Evolutionary conservation across 2,888 invertebrate genomes (phyloP).

Genomic region (Psylliodes chrysocephalus): DNA sequence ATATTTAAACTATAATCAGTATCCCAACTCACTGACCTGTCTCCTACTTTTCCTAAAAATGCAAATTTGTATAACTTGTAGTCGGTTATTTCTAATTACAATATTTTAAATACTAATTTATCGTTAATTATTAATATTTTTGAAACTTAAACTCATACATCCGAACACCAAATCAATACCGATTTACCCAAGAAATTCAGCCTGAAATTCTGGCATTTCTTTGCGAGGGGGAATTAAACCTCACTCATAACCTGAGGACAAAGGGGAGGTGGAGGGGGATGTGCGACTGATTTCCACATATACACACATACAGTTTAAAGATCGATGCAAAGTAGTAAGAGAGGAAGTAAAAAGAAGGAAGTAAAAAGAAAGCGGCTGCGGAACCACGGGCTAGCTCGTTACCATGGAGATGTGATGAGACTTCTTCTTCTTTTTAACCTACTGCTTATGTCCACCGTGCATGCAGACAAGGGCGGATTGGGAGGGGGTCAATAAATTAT

Average conservation of each 20-base stretch:
- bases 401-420: conserved; percentile 67
- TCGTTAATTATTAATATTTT: no score
- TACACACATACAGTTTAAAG: conserved; percentile 61
- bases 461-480: conserved; percentile 46
- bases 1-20: no score
- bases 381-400: conserved; percentile 65
- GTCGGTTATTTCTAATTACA: no score
- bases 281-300: conserved; percentile 52
- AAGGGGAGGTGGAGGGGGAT: conserved; percentile 48
- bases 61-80: no score
- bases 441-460: conserved; percentile 63
- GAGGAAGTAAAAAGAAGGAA: conserved; percentile 48
- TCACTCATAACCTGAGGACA: conserved; percentile 44
- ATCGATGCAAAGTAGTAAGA: conserved; percentile 65
- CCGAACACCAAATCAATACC: conserved; percentile 30
- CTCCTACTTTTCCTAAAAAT: no score
- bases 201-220: conserved; percentile 36
- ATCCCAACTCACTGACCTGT: no score
- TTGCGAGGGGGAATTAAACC: conserved; percentile 39
- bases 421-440: conserved; percentile 66
- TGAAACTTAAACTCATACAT: not conserved
- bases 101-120: no score
- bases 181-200: conserved; percentile 35
- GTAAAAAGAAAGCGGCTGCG: conserved; percentile 50
- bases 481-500: conserved; percentile 35